A percentile compares a stretch with the other conserved stretches of the same genome.
These are phyloP conservation scores for Hassar affinis DNA, from an alignment of 2,113 vertebrate genomes.

Conservation along the genomic window DNA sequence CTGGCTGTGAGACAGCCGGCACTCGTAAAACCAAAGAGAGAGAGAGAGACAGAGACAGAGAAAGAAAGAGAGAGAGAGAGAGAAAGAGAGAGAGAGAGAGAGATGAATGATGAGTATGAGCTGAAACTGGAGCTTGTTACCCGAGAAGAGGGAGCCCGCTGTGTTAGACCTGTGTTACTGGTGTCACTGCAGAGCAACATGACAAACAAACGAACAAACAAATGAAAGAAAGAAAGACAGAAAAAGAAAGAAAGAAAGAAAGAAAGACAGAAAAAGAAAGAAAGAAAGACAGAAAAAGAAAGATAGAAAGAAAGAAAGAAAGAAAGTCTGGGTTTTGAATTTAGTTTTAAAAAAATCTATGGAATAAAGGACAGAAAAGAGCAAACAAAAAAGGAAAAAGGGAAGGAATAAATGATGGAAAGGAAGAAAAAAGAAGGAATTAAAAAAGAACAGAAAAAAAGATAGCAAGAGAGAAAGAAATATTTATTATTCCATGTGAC, in stretches of 20 bases:
- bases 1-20: neutral
- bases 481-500: neutral
- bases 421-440: neutral
- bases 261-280: too few species aligned
- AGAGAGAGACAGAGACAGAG: neutral
- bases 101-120: neutral
- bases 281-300: neutral
- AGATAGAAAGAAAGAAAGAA: neutral
- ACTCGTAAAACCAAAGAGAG: neutral
- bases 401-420: neutral
- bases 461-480: neutral
- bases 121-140: neutral
- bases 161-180: slow-evolving; percentile 28
- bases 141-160: neutral
- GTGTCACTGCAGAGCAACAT: neutral
- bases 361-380: too few species aligned
- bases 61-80: neutral
- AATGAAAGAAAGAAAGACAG: too few species aligned
- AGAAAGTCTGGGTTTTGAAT: neutral
- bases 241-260: too few species aligned
- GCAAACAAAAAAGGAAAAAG: too few species aligned
- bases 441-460: neutral
- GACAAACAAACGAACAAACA: too few species aligned
- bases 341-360: too few species aligned
- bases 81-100: neutral